Percentiles rank a stretch among this genome's conserved stretches.
Conservation (phyloP, 2,888 invertebrate species). For the Synergus japonicus region DNA sequence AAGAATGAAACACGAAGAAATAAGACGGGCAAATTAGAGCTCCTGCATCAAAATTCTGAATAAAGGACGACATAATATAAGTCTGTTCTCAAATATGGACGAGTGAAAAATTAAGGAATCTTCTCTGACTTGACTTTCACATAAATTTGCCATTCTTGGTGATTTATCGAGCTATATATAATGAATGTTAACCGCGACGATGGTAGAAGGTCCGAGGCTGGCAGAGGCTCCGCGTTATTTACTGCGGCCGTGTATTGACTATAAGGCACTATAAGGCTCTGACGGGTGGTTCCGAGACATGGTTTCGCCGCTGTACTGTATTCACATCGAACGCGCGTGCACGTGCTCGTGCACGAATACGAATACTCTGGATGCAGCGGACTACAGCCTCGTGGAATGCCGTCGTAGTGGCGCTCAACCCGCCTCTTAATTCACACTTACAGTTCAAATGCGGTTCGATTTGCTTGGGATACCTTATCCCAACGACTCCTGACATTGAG, state of each 20-base stretch:
- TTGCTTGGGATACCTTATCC: conserved; percentile 29
- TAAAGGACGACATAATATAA: conserved; percentile 1
- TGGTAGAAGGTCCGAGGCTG: conserved; percentile 43
- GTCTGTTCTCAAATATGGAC: conserved; percentile 53
- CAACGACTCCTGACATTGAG: conserved; percentile 33
- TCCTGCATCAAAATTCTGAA: not conserved
- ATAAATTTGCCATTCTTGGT: conserved; percentile 72
- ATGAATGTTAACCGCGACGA: conserved; percentile 64
- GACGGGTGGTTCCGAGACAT: conserved; percentile 60
- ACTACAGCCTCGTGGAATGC: conserved; percentile 74
- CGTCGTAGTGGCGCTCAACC: conserved; percentile 77
- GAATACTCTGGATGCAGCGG: conserved; percentile 66
- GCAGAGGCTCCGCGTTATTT: conserved; percentile 54
- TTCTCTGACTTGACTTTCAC: conserved; percentile 64
- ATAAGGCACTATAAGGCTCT: conserved; percentile 58
- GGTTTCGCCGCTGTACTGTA: conserved; percentile 56
- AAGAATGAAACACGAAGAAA: not conserved
- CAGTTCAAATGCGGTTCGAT: conserved; percentile 10
- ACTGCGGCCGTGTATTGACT: conserved; percentile 59
- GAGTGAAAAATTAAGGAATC: conserved; percentile 62
- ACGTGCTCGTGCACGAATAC: conserved; percentile 64
- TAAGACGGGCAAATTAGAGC: not conserved
- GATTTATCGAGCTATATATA: conserved; percentile 68
- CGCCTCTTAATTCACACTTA: conserved; percentile 74
- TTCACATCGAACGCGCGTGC: conserved; percentile 54